Conservation (phyloP, 2,113 vertebrate genomes). For the Fregetta grallaria region DNA sequence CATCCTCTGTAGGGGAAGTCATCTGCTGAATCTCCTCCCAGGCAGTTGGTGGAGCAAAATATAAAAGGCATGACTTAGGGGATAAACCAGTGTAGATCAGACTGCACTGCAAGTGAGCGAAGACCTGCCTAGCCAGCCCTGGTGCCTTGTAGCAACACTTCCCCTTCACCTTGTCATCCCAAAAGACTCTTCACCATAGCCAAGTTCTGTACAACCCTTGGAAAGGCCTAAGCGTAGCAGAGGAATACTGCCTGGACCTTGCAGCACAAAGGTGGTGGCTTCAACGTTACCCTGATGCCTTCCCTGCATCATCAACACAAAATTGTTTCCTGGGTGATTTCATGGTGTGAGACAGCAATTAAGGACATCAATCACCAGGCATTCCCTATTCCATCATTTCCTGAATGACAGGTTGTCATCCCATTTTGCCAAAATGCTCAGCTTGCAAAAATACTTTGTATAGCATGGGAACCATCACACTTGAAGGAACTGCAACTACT, state of each 20-base stretch:
- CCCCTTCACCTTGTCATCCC: background rate
- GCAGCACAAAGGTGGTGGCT: background rate
- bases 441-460: background rate
- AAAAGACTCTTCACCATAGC: background rate
- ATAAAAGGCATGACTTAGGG: background rate
- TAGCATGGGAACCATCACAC: accelerated
- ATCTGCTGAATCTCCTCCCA: background rate
- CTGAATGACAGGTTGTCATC: background rate
- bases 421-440: accelerated
- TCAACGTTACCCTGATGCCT: accelerated
- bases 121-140: background rate
- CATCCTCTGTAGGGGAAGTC: background rate
- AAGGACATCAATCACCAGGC: accelerated
- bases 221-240: background rate
- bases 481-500: background rate
- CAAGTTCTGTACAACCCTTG: background rate
- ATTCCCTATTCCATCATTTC: background rate
- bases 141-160: background rate
- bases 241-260: background rate
- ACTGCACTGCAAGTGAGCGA: background rate
- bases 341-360: background rate
- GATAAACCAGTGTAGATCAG: background rate
- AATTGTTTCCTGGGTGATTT: background rate
- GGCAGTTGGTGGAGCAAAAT: background rate
- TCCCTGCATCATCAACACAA: background rate